Base-by-base conservation (phyloP, 2,797 vertebrate species). In the Brachyalestes nurse region DNA sequence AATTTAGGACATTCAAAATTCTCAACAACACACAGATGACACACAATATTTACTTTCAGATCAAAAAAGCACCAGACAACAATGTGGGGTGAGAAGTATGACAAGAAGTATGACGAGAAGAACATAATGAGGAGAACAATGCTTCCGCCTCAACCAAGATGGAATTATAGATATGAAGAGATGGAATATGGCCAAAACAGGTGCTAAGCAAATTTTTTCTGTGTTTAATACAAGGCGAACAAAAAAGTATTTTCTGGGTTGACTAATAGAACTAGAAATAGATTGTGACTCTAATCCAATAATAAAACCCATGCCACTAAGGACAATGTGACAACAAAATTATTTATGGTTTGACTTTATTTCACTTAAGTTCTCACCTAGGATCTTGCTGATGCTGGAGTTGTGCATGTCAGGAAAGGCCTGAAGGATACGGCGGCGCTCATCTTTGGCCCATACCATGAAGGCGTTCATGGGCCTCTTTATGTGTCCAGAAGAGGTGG, bases 381-480 rank as follows among this genome's bases (percentile, higher is more conserved):
- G 93, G 87, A 99, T 99, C 93, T 99, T 99, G 96, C 98, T 99
- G 94, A 99, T 99, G 92, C 97, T 98, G 87, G 97, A 99, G 92
- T 99, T 99, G 93, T 99, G 98, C 98, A 99, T 99, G 91, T 99
- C 98, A 0, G 98, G 98, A 91, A 96, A 99, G 0, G 97, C 96
- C 87, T 99, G 98, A 73, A 99, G 91, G 84, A 99, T 99, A 88
- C 97, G 97, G 78, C 97, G 92, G n/a, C 98, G 95, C 90, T 99
- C 98, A 3, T 99, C 98, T 90, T 99, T 99, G 53, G 98, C 98
- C 98, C 98, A 99, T 88, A 99, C 98, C 98, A 99, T 99, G 95
- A 99, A 99, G 45, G 98, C 98, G 65, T 99, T 99, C 98, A 99
- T 99, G 87, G 98, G 98, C 92, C 98, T n/a, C n/a, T n/a, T 99